These are phyloP conservation scores for Apodemia duryi DNA, from an alignment of 2,888 invertebrate genomes.

Conservation along the genomic window DNA sequence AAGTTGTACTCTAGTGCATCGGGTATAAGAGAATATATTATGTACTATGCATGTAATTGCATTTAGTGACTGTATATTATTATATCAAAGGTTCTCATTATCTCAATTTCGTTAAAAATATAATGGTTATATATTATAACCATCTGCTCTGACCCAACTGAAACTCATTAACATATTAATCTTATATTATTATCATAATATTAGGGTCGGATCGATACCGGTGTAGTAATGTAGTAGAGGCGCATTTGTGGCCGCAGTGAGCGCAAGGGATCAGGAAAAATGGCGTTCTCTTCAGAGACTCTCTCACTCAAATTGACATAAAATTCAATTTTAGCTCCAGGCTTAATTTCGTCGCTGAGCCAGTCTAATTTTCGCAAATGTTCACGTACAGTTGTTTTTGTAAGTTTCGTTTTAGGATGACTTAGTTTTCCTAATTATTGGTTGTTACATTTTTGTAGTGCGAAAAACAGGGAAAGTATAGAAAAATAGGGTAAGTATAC, in stretches of 20 bases:
- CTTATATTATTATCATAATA: background rate
- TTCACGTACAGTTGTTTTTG: too few species aligned
- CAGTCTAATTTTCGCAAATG: too few species aligned
- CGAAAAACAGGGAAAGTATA: too few species aligned
- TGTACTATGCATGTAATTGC: too few species aligned
- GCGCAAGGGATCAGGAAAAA: background rate
- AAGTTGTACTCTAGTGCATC: too few species aligned
- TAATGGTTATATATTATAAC: background rate
- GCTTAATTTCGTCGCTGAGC: too few species aligned
- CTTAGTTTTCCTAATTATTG: too few species aligned
- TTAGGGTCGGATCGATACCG: background rate
- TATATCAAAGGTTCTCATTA: background rate
- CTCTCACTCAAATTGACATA: background rate
- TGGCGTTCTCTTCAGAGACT: background rate
- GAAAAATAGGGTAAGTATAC: too few species aligned
- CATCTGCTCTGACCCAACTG: background rate
- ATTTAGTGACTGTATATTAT: too few species aligned
- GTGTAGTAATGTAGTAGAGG: background rate
- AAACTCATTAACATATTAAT: constrained; percentile 4
- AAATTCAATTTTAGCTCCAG: background rate
- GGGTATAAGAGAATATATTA: too few species aligned
- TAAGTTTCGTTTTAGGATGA: too few species aligned
- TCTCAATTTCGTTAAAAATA: background rate
- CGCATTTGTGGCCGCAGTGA: background rate
- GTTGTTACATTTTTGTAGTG: too few species aligned